These are phyloP conservation scores for Druon quercuslanigerum DNA, from an alignment of 1,140 invertebrate genomes.

Conservation along the genomic window DNA sequence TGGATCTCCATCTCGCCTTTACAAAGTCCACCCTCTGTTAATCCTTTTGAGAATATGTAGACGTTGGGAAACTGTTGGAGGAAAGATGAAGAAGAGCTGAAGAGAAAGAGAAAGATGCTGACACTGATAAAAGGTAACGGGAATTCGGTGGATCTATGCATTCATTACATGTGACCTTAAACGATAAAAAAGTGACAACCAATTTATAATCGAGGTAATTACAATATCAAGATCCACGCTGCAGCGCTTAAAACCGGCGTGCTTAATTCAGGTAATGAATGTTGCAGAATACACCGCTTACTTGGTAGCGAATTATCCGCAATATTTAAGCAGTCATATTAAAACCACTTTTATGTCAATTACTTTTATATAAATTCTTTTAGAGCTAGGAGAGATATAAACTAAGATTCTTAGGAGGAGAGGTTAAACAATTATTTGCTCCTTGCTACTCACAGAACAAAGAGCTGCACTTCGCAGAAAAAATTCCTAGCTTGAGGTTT, in stretches of 20 bases:
- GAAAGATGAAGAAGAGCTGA: background rate
- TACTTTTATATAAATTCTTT: too few species aligned
- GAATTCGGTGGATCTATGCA: slow-evolving; percentile 55
- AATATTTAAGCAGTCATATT: too few species aligned
- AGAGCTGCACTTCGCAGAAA: too few species aligned
- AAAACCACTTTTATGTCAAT: too few species aligned
- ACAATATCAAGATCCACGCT: slow-evolving; percentile 57
- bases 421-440: too few species aligned
- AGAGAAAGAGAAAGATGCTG: background rate
- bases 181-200: slow-evolving; percentile 58
- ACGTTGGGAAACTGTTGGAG: slow-evolving; percentile 1
- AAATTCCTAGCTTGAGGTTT: too few species aligned
- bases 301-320: background rate
- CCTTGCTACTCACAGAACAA: too few species aligned
- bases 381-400: too few species aligned
- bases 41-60: background rate
- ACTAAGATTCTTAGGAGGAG: too few species aligned
- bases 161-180: slow-evolving; percentile 61
- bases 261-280: slow-evolving; percentile 30
- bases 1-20: slow-evolving; percentile 42
- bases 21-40: background rate
- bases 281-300: background rate
- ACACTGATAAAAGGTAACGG: slow-evolving; percentile 60
- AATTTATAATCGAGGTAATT: slow-evolving; percentile 64
- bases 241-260: background rate